phyloP scores from a whole-genome alignment of 2,888 invertebrate species.

The Pachliopta kotzebuea region DNA sequence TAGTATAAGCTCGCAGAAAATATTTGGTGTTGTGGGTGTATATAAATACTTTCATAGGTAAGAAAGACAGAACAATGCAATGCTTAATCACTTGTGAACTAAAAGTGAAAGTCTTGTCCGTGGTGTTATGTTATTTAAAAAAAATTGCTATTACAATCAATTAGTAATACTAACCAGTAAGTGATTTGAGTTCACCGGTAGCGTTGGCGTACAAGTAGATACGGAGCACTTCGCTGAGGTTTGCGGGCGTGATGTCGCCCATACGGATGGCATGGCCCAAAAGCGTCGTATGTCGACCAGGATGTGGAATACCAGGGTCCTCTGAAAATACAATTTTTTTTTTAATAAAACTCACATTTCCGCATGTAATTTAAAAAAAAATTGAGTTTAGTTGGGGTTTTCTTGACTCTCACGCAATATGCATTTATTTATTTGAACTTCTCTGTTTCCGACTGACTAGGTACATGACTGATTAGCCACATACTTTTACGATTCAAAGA shows the following conservation, averaged over 20 bases:
- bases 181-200: constrained; percentile 90
- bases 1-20: too few relatives aligned
- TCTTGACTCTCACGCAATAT: too few relatives aligned
- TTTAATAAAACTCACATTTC: background rate
- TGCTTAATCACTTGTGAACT: too few relatives aligned
- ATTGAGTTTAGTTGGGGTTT: too few relatives aligned
- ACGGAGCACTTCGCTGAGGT: constrained; percentile 94
- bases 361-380: too few relatives aligned
- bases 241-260: constrained; percentile 95
- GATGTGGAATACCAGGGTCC: constrained; percentile 95
- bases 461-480: background rate
- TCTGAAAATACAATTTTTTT: constrained; percentile 63
- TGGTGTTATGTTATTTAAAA: too few relatives aligned
- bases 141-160: background rate
- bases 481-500: background rate
- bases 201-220: constrained; percentile 95
- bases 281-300: constrained; percentile 92
- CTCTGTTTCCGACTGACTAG: too few relatives aligned
- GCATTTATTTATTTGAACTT: too few relatives aligned
- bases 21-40: too few relatives aligned
- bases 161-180: constrained; percentile 79
- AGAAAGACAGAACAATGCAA: too few relatives aligned
- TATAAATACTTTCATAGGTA: too few relatives aligned
- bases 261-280: constrained; percentile 95
- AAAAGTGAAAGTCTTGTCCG: too few relatives aligned